phyloP scores from a whole-genome alignment of 1,140 invertebrate genomes.

The Oreohelix idahoensis region DNA sequence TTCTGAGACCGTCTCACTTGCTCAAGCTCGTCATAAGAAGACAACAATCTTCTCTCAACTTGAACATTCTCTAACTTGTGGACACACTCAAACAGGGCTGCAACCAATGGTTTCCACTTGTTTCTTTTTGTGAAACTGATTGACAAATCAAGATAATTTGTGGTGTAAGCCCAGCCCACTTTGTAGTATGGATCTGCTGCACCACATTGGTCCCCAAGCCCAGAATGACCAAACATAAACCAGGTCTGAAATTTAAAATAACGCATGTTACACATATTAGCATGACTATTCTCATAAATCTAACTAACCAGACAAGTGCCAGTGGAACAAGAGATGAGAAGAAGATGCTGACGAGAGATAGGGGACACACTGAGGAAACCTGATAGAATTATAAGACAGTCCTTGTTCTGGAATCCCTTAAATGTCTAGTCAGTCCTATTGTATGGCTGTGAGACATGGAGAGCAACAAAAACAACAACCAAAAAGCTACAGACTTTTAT shows the following conservation, averaged over 20 bases:
- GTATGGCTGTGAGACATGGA: no score
- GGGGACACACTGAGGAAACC: no score
- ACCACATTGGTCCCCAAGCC: slow-evolving; percentile 64
- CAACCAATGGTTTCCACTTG: slow-evolving; percentile 49
- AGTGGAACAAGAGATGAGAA: no score
- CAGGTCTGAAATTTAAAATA: slow-evolving; percentile 46
- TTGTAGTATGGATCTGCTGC: slow-evolving; percentile 55
- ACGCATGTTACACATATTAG: no score
- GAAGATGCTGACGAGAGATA: no score
- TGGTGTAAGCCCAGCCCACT: slow-evolving; percentile 60
- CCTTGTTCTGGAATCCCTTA: no score
- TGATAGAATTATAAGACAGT: no score
- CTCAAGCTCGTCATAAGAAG: background rate
- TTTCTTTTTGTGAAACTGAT: slow-evolving; percentile 39
- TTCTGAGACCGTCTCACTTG: background rate
- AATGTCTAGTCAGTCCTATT: no score
- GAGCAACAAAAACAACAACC: no score
- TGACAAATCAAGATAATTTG: slow-evolving; percentile 54
- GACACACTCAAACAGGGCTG: slow-evolving; percentile 54
- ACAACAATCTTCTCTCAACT: slow-evolving; percentile 26
- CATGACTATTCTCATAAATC: no score
- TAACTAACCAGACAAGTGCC: no score
- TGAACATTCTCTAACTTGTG: slow-evolving; percentile 48
- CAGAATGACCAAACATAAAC: slow-evolving; percentile 62
- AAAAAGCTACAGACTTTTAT: no score